phyloP scores from a whole-genome alignment of 1,140 invertebrate species.

The Lordiphosa stackelbergi region DNA sequence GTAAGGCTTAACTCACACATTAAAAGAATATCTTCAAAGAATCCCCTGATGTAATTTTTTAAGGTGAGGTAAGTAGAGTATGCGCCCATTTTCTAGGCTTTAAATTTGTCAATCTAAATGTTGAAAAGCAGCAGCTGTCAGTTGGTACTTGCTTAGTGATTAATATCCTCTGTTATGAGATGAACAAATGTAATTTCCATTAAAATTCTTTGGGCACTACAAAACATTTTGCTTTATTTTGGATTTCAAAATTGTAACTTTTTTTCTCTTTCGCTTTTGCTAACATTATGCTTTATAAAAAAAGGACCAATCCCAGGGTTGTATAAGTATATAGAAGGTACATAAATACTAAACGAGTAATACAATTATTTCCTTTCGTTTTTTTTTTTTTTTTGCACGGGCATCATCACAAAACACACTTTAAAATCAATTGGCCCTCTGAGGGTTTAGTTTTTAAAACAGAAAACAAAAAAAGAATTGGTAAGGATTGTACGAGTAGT shows the following conservation, averaged over 20 bases:
- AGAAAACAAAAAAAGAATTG: constrained; percentile 30
- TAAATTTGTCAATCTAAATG: too few species aligned
- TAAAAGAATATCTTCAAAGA: too few species aligned
- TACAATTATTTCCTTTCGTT: constrained; percentile 29
- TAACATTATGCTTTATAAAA: constrained; percentile 3
- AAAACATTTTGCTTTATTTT: constrained; percentile 58
- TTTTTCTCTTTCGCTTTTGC: constrained; percentile 1
- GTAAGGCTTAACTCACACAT: too few species aligned
- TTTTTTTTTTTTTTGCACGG: constrained; percentile 34
- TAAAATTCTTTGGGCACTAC: constrained; percentile 46
- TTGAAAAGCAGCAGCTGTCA: too few species aligned
- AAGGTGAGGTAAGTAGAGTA: too few species aligned
- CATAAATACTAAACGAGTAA: constrained; percentile 67
- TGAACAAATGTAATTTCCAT: too few species aligned
- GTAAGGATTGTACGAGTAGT: constrained; percentile 46
- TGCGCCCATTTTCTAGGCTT: too few species aligned
- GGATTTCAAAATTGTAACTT: constrained; percentile 34
- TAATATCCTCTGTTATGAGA: too few species aligned
- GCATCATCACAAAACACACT: constrained; percentile 41
- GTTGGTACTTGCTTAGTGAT: too few species aligned
- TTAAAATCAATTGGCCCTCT: constrained; percentile 14
- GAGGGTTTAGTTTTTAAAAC: constrained; percentile 23
- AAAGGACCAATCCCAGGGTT: constrained; percentile 39
- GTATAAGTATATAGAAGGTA: constrained; percentile 40
- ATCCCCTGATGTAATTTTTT: too few species aligned